Base-by-base conservation (phyloP, 2,797 vertebrate genomes). In the Sebastiscus albofasciatus region DNA sequence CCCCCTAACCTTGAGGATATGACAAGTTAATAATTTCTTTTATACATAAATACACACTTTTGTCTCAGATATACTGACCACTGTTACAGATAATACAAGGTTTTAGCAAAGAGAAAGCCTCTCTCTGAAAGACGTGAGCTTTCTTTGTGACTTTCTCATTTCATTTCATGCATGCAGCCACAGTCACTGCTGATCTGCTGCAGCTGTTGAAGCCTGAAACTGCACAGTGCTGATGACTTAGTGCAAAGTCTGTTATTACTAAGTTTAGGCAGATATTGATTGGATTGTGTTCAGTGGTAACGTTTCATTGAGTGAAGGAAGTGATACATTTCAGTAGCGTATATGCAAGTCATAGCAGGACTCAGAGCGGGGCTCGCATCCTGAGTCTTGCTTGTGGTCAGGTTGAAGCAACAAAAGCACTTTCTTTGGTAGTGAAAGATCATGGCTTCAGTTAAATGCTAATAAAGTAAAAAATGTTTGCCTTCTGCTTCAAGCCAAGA, bases 11-110 rank as follows among this genome's bases (percentile, higher is more conserved):
- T 60, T 6, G 10, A 36, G 13, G 10, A 55, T 80, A 56, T 66
- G 67, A 81, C 10, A 27, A 62, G 36, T 65, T 39, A 81, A 79
- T 82, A 8, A 46, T 13, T 74, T 31, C 72, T 58, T 26, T 52
- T 56, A 60, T 39, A 12, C 22, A 67, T 65, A 64, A 33, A 60
- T 49, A 27, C 31, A 55, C 18, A 65, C 20, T 3, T 65, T 49
- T 75, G 2, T 56, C 49, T 55, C 20, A 33, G 22, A 66, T 67
- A 34, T 8, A 60, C 26, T 42, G 42, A 67, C 31, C 26, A 12
- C 39, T 22, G 24, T 62, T 71, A 12, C 27, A 31, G n/a, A 58
- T 59, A 18, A 24, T 31, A 39, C 10, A 8, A 42, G 34, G 24
- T 27, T 72, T 33, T 8, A 49, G 22, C 34, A 2, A 24, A 67